A percentile compares a stretch with the other conserved stretches of the same genome.
Evolutionary conservation across 2,888 invertebrate species (phyloP).

Genomic region (Ephialtes manifestator): DNA sequence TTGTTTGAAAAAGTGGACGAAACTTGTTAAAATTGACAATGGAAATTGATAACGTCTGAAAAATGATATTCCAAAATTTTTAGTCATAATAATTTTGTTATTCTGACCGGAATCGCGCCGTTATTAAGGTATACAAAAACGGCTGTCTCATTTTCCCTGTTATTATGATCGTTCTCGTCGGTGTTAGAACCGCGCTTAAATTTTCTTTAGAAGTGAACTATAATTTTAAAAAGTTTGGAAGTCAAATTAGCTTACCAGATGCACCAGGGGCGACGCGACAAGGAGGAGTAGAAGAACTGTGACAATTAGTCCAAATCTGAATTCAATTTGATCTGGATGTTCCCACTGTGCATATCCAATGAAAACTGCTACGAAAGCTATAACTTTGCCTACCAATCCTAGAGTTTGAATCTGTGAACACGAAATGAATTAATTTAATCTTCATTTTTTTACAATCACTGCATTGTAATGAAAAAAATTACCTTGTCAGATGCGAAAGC

Average conservation of each 20-base stretch:
- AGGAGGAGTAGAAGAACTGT: constrained; percentile 90
- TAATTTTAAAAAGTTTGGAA: not conserved
- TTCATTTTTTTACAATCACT: not conserved
- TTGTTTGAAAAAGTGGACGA: too few species aligned
- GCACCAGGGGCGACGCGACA: constrained; percentile 91
- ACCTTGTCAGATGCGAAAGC: constrained; percentile 88
- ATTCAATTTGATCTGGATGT: constrained; percentile 89
- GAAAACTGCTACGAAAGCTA: constrained; percentile 88
- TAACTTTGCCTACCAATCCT: constrained; percentile 86
- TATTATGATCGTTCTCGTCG: too few species aligned
- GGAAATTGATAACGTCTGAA: too few species aligned
- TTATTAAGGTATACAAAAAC: too few species aligned
- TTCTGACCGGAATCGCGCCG: too few species aligned
- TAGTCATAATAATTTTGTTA: too few species aligned
- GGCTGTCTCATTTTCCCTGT: too few species aligned
- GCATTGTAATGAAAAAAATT: constrained; percentile 50
- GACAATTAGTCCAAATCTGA: constrained; percentile 90
- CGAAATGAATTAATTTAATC: not conserved
- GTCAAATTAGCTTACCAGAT: constrained; percentile 88
- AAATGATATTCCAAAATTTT: too few species aligned
- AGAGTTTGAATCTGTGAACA: constrained; percentile 74
- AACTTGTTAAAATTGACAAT: too few species aligned
- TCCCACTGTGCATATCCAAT: constrained; percentile 90
- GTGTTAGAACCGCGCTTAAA: too few species aligned
- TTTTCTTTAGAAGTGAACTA: not conserved